A percentile compares a stretch with the other conserved stretches of the same genome.
phyloP scores from a whole-genome alignment of 2,113 vertebrate species.

The Anoura caudifer region DNA sequence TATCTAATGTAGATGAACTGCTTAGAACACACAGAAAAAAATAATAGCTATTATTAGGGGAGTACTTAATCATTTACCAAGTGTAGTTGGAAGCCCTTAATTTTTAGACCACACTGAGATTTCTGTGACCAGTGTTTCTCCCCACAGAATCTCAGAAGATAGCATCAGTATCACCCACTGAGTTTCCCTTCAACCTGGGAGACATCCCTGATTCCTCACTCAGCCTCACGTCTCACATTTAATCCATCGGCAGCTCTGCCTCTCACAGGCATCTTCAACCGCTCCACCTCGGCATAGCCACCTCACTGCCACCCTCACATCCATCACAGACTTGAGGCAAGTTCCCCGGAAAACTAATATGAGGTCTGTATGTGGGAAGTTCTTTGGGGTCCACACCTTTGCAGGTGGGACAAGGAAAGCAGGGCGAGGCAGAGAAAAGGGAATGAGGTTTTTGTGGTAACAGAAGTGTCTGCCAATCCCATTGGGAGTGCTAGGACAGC shows the following conservation, averaged over 20 bases:
- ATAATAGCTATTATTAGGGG: not conserved
- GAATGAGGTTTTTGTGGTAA: not conserved
- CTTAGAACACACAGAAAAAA: not conserved
- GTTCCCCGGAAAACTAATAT: not conserved
- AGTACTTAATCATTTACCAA: not conserved
- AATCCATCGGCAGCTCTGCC: not conserved
- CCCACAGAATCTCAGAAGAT: not conserved
- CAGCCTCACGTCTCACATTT: not conserved
- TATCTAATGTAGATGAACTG: not conserved
- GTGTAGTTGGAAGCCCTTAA: not conserved
- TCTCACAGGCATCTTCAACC: not conserved
- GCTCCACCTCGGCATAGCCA: rapidly evolving
- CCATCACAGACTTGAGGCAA: not conserved
- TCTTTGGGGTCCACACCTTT: too few species aligned
- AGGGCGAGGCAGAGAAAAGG: not conserved
- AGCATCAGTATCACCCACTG: too few species aligned
- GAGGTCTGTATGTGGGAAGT: rapidly evolving
- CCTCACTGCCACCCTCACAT: rapidly evolving
- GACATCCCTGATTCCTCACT: not conserved
- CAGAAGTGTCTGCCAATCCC: not conserved
- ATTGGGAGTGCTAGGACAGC: not conserved
- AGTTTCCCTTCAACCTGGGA: not conserved
- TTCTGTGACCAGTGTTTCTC: not conserved
- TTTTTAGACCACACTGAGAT: not conserved
- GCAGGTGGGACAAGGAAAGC: not conserved